phyloP scores from a whole-genome alignment of 2,113 vertebrate species.

The Poeciliopsis turrubarensis region DNA sequence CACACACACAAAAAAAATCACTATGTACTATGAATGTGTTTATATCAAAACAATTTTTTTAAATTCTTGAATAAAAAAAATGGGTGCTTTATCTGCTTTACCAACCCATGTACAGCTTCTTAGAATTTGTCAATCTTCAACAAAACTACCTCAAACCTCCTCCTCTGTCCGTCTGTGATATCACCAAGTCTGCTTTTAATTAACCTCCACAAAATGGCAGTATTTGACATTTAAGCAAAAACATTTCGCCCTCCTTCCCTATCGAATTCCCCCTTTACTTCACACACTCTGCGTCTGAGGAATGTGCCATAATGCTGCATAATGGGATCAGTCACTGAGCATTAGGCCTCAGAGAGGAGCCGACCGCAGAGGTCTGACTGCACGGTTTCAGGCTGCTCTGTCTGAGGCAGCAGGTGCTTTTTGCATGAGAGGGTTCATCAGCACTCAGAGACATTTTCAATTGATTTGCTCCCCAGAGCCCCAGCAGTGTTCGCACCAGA shows the following conservation, averaged over 20 bases:
- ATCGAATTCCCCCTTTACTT: conserved; percentile 63
- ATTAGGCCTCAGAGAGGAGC: conserved; percentile 53
- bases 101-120: background rate
- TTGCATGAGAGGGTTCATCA: conserved; percentile 4
- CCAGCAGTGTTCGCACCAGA: background rate
- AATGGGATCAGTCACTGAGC: conserved; percentile 63
- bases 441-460: conserved; percentile 17
- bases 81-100: background rate
- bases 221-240: conserved; percentile 65
- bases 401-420: conserved; percentile 40
- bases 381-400: conserved; percentile 27
- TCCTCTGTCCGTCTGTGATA: conserved; percentile 55
- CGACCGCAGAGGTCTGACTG: conserved; percentile 32
- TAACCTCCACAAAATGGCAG: conserved; percentile 67
- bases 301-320: conserved; percentile 51
- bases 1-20: conserved; percentile 20
- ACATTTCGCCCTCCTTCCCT: conserved; percentile 68
- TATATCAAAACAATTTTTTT: conserved; percentile 9
- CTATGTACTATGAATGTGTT: background rate
- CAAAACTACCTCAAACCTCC: background rate
- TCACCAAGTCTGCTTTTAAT: conserved; percentile 77
- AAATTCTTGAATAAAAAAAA: background rate
- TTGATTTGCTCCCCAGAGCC: background rate
- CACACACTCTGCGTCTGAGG: conserved; percentile 63
- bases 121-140: background rate